These are phyloP conservation scores for Scaptomyza flava DNA, from an alignment of 2,888 invertebrate genomes.

Conservation along the genomic window DNA sequence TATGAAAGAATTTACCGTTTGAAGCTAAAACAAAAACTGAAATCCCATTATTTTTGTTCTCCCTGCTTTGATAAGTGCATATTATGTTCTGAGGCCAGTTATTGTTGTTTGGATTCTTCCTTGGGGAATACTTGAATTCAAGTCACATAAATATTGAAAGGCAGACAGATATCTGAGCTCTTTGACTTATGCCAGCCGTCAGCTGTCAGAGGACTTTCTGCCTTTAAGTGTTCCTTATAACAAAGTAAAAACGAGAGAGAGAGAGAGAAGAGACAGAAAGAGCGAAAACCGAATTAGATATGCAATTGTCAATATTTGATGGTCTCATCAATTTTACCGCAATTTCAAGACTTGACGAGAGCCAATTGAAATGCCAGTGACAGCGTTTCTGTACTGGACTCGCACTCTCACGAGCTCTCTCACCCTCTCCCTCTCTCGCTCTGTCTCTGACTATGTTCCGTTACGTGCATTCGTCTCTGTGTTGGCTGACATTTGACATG, in stretches of 20 bases:
- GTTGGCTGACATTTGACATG: conserved; percentile 75
- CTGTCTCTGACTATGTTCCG: conserved; percentile 22
- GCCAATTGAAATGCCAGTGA: conserved; percentile 70
- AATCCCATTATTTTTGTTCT: not conserved
- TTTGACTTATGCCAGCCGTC: not conserved
- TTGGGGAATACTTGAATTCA: not conserved
- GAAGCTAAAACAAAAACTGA: not conserved
- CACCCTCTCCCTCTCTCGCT: not conserved
- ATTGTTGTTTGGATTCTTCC: not conserved
- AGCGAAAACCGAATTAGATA: conserved; percentile 57
- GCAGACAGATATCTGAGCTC: not conserved
- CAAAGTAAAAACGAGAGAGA: not conserved
- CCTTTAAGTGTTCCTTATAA: not conserved
- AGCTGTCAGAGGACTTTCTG: not conserved
- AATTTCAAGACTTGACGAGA: conserved; percentile 22
- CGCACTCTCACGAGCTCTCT: not conserved
- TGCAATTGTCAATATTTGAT: conserved; percentile 80
- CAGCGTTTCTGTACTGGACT: conserved; percentile 25
- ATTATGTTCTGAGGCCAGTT: not conserved
- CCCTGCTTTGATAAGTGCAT: not conserved
- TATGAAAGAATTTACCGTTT: no score
- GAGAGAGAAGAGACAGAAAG: no score
- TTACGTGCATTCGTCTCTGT: conserved; percentile 44
- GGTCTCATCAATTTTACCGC: conserved; percentile 73
- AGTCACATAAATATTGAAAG: conserved; percentile 3